Base-by-base conservation (phyloP, 2,888 invertebrate genomes). In the Ernsta delagoae region DNA sequence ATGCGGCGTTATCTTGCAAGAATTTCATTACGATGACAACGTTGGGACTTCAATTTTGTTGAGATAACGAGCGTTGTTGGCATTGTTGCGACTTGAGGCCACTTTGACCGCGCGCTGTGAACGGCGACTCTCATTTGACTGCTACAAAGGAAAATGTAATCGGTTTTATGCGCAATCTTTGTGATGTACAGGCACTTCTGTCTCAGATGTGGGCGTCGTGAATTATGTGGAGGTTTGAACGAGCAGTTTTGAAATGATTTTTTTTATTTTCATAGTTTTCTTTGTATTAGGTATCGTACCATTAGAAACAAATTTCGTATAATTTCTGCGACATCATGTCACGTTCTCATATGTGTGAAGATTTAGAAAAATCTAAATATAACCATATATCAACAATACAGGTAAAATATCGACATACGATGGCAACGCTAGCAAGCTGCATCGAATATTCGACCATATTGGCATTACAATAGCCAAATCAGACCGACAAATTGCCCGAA, bases 11-110 rank as follows among this genome's bases (percentile, higher is more conserved):
- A 79, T 80, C 77, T 79, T 78, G 76, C 80, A 85, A 82, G 89
- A 90, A 90, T 90, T 90, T 90, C 87, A 90, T 90, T 90, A 89
- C 77, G 83, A 88, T 90, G 90, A 89, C 90, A 90, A 85, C 85
- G 89, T 87, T 82, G 84, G 83, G 81, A 85, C 84, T 88, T 86
- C 86, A 86, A 89, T 89, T 88, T 89, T 86, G 86, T 83, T 70
- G 79, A 87, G 84, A 87, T 86, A 88, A 88, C 85, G 82, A 84
- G 86, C 89, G 83, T 84, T 80, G 84, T 81, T 81, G 86, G 87
- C 84, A 88, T 89, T 88, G 88, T 88, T 88, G 84, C 85, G 80
- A 78, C 85, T 80, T 81, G 82, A 83, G 83, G 86, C 86, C 84
- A 88, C 90, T 90, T 90, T 90, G 90, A 90, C 89, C 81, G 81